phyloP scores from a whole-genome alignment of 2,113 vertebrate genomes.

The Diadophis punctatus region DNA sequence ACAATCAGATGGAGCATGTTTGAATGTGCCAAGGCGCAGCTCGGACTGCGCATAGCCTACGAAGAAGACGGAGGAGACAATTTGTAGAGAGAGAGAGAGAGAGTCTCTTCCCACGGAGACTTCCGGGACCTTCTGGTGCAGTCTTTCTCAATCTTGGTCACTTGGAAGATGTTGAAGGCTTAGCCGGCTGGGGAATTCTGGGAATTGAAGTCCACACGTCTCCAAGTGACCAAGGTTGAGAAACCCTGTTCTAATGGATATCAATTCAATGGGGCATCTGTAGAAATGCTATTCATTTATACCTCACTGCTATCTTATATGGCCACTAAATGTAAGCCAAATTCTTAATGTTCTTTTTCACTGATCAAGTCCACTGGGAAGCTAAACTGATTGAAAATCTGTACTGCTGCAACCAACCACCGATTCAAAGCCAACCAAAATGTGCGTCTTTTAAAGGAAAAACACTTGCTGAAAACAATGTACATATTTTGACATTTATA shows the following conservation, averaged over 20 bases:
- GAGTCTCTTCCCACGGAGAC: not conserved
- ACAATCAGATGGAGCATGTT: too few relatives aligned
- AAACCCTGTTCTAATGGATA: not conserved
- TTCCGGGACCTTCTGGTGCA: not conserved
- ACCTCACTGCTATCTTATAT: not conserved
- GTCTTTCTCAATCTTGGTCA: too few relatives aligned
- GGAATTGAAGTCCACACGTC: too few relatives aligned
- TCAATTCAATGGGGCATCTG: not conserved
- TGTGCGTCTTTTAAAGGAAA: not conserved
- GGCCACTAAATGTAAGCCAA: not conserved
- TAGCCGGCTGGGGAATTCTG: too few relatives aligned
- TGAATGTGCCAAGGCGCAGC: not conserved
- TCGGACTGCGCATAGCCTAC: not conserved
- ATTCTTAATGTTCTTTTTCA: too few relatives aligned
- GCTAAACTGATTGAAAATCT: not conserved
- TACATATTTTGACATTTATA: too few relatives aligned
- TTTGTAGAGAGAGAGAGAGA: not conserved
- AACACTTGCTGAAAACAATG: not conserved
- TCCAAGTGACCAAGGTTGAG: not conserved
- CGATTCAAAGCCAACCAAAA: not conserved
- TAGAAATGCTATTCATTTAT: not conserved
- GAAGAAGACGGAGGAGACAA: not conserved
- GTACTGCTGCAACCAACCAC: not conserved
- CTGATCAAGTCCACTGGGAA: not conserved
- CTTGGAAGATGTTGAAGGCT: too few relatives aligned